A percentile compares a stretch with the other conserved stretches of the same genome.
Evolutionary conservation across 2,888 invertebrate genomes (phyloP).

Genomic region (Harpagoxenus sublaevis): DNA sequence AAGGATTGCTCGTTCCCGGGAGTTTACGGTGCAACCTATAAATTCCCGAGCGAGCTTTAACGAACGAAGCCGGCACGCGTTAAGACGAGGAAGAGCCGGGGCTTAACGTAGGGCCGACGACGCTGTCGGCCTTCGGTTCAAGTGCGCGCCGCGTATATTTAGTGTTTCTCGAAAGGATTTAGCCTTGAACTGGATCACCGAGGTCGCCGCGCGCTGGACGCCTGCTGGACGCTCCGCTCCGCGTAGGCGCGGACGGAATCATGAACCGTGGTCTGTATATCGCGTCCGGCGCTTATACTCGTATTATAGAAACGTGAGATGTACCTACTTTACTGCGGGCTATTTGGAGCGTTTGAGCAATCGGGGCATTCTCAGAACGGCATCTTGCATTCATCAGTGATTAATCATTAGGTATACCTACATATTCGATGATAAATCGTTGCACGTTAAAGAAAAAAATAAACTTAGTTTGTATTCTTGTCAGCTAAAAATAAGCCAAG

Average conservation of each 20-base stretch:
- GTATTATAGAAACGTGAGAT: not conserved
- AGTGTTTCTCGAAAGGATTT: constrained; percentile 1
- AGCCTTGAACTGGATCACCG: constrained; percentile 34
- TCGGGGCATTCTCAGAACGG: not conserved
- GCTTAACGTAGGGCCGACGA: not conserved
- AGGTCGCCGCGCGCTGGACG: not conserved
- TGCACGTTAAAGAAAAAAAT: not conserved
- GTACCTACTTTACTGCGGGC: not conserved
- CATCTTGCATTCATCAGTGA: not conserved
- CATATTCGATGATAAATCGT: not conserved
- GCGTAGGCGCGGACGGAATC: not conserved
- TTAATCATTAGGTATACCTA: not conserved
- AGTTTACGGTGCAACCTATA: constrained; percentile 48
- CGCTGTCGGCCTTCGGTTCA: not conserved
- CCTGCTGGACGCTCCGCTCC: not conserved
- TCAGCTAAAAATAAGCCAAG: not conserved
- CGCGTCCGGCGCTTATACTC: not conserved
- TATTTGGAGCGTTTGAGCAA: not conserved
- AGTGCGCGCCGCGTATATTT: constrained; percentile 4
- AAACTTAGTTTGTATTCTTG: not conserved
- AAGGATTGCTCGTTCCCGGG: constrained; percentile 36
- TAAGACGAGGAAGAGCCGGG: constrained; percentile 16
- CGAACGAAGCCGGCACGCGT: constrained; percentile 33
- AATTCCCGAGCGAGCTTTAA: constrained; percentile 40
- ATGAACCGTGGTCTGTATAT: not conserved